These are phyloP conservation scores for Erebia ligea DNA, from an alignment of 2,888 invertebrate genomes.

Conservation along the genomic window DNA sequence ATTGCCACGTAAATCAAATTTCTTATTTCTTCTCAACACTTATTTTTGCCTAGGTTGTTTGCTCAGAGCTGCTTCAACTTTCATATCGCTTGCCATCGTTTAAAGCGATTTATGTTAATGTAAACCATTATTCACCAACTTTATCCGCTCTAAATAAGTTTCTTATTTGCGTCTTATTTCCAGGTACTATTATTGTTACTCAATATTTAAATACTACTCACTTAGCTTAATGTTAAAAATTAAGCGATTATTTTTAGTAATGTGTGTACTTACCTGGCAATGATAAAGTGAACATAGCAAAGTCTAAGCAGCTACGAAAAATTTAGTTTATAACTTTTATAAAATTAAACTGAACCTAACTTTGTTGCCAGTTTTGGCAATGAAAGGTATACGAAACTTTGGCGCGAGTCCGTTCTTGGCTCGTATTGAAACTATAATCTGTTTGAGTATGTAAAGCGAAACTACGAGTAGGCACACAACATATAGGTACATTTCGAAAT, in stretches of 20 bases:
- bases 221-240: background rate
- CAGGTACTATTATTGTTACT: background rate
- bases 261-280: background rate
- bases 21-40: slow-evolving; percentile 70
- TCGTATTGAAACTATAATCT: slow-evolving; percentile 7
- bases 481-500: background rate
- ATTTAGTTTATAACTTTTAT: background rate
- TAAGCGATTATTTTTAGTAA: background rate
- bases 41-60: slow-evolving; percentile 52
- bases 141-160: background rate
- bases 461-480: background rate
- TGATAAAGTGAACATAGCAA: background rate
- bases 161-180: background rate
- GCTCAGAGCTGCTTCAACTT: slow-evolving; percentile 35
- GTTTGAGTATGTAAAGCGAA: background rate
- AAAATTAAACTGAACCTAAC: slow-evolving; percentile 4
- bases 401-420: slow-evolving; percentile 3
- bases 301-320: background rate
- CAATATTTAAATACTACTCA: background rate
- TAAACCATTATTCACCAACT: slow-evolving; percentile 1
- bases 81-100: slow-evolving; percentile 25
- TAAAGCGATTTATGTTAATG: slow-evolving; percentile 23
- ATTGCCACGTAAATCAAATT: slow-evolving; percentile 77
- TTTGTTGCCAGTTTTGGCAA: slow-evolving; percentile 10
- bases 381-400: slow-evolving; percentile 8